phyloP scores from a whole-genome alignment of 1,140 invertebrate genomes.

The Panagrolaimus sp. region DNA sequence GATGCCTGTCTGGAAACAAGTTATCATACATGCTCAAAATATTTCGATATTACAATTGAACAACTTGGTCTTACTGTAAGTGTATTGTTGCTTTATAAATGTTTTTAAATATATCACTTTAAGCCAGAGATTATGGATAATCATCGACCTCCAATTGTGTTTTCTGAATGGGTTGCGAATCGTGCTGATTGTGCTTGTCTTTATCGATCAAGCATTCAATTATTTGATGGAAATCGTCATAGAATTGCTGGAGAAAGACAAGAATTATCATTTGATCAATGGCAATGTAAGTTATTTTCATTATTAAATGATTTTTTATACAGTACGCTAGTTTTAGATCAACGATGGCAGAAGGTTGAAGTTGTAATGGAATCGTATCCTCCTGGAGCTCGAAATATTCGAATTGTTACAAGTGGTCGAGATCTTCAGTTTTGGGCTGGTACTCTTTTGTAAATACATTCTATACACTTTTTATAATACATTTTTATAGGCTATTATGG shows the following conservation, averaged over 20 bases:
- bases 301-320: too few species aligned
- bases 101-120: not conserved
- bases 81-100: too few species aligned
- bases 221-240: not conserved
- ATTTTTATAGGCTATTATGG: slow-evolving; percentile 3
- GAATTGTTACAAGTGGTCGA: not conserved
- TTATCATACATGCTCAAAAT: not conserved
- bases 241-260: not conserved
- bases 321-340: not conserved
- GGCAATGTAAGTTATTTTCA: not conserved
- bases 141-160: not conserved
- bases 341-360: not conserved
- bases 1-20: not conserved
- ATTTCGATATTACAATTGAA: not conserved
- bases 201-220: not conserved
- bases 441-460: too few species aligned
- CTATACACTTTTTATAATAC: too few species aligned
- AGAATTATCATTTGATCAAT: not conserved
- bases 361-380: not conserved
- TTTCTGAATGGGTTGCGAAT: not conserved
- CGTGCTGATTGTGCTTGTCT: not conserved
- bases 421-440: slow-evolving; percentile 5
- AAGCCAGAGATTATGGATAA: not conserved
- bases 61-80: not conserved
- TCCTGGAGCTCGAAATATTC: not conserved